A percentile compares a stretch with the other conserved stretches of the same genome.
Conservation (phyloP, 2,797 vertebrate species). For the Nannoperca obscura region DNA sequence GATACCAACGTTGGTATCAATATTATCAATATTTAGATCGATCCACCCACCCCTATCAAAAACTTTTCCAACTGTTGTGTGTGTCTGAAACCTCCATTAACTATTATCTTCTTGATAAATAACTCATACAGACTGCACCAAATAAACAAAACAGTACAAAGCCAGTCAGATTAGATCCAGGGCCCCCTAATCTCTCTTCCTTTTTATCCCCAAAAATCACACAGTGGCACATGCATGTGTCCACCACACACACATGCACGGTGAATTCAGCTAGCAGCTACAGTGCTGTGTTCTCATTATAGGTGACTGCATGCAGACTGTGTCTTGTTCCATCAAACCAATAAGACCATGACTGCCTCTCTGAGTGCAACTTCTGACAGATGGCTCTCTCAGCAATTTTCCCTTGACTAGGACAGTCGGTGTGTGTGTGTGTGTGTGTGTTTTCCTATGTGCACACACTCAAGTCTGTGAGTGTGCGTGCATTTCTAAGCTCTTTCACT, state of each 20-base stretch:
- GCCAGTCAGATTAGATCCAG: slow-evolving; percentile 20
- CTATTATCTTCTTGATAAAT: slow-evolving; percentile 1
- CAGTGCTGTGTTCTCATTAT: slow-evolving; percentile 51
- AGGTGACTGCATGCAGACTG: slow-evolving; percentile 53
- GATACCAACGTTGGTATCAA: too few relatives aligned
- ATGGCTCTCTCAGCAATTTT: slow-evolving; percentile 69
- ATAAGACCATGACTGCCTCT: slow-evolving; percentile 29
- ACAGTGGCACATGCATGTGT: neutral
- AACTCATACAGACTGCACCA: neutral
- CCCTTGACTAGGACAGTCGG: slow-evolving; percentile 35
- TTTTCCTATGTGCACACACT: slow-evolving; percentile 2
- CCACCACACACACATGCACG: slow-evolving; percentile 7
- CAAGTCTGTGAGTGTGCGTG: slow-evolving; percentile 5
- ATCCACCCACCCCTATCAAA: too few relatives aligned
- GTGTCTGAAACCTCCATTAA: neutral
- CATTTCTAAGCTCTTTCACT: slow-evolving; percentile 50
- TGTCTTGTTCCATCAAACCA: slow-evolving; percentile 58
- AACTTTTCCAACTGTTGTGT: neutral
- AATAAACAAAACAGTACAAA: slow-evolving; percentile 22
- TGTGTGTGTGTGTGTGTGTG: slow-evolving; percentile 17
- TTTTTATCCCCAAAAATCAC: neutral
- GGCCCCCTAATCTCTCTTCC: neutral
- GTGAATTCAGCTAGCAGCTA: slow-evolving; percentile 11
- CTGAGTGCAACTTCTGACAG: slow-evolving; percentile 64
- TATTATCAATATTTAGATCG: too few relatives aligned